Evolutionary conservation across 2,888 invertebrate species (phyloP), one percentile per base, ranked within the genome.

Genomic region (Lucinisca nassula): DNA sequence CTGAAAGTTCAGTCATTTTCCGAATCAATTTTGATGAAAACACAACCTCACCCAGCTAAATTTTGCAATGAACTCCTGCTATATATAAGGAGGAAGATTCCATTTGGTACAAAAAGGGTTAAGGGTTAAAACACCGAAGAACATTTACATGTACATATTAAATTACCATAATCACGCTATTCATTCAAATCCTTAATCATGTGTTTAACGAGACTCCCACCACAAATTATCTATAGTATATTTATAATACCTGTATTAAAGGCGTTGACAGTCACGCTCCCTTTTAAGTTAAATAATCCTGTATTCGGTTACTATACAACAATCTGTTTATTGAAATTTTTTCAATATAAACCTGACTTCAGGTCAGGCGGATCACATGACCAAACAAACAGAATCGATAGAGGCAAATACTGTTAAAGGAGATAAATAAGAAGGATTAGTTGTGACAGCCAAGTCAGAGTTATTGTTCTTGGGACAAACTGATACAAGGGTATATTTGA

Each of bases 331-430:
- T 67, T 55, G 55, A n/a, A 21, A 45, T 45, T 45, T 45, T 45
- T 32, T 67, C 67, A 67, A 67, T 67, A 45, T 45, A 24, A 67
- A 67, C 30, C 24, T 67, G 67, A 35, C 30, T 78, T 77, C 30
- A 70, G 79, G 77, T 79, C 73, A 87, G 24, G 35, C 37, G 73
- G 61, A 82, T 88, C 91, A 91, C 85, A 88, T 91, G 90, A 90
- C 77, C 83, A 84, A 79, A 89, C 84, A 79, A 72, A 51, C 84
- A 78, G 91, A 87, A 82, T 80, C 6, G 67, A 27, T 4, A 55
- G 12, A 35, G 35, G 14, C 17, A 17, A 35, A 35, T n/a, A 35
- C 35, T 67, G 10, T 1, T 35, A 67, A 67, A 35, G 67, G 67
- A 67, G 35, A 67, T 35, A 67, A 67, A 1, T 12, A 17, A 2